phyloP scores from a whole-genome alignment of 2,113 vertebrate genomes.

The Danionella cerebrum region DNA sequence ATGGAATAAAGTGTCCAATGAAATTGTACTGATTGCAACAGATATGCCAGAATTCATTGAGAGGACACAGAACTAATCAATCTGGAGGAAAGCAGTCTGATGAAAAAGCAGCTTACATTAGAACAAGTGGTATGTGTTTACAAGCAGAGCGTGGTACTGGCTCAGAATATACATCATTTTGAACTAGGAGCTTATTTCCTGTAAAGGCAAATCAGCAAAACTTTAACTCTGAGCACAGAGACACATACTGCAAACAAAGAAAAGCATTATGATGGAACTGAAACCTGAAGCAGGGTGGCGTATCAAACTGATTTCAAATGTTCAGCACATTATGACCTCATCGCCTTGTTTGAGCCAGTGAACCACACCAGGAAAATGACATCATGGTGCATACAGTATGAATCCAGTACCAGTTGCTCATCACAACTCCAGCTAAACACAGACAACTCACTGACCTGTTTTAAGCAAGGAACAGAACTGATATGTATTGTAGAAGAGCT shows the following conservation, averaged over 20 bases:
- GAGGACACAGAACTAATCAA: background rate
- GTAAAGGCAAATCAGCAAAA: background rate
- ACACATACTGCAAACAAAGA: background rate
- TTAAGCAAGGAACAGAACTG: no score
- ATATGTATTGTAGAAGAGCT: no score
- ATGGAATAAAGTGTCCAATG: no score
- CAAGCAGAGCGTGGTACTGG: background rate
- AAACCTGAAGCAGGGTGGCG: background rate
- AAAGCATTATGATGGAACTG: background rate
- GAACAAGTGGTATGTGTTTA: conserved; percentile 4
- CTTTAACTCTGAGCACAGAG: background rate
- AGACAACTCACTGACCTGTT: no score
- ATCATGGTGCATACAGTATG: background rate
- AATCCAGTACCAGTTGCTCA: background rate
- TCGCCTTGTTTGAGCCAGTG: background rate
- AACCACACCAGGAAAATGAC: background rate
- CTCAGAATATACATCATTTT: background rate
- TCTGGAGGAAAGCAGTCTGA: conserved; percentile 4
- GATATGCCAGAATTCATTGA: background rate
- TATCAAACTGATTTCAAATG: background rate
- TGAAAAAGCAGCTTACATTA: background rate
- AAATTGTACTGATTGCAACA: background rate
- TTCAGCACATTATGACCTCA: background rate
- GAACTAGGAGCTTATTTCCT: background rate
- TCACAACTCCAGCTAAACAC: background rate